These are phyloP conservation scores for Drosophila anomalata DNA, from an alignment of 2,888 invertebrate species.

Conservation along the genomic window DNA sequence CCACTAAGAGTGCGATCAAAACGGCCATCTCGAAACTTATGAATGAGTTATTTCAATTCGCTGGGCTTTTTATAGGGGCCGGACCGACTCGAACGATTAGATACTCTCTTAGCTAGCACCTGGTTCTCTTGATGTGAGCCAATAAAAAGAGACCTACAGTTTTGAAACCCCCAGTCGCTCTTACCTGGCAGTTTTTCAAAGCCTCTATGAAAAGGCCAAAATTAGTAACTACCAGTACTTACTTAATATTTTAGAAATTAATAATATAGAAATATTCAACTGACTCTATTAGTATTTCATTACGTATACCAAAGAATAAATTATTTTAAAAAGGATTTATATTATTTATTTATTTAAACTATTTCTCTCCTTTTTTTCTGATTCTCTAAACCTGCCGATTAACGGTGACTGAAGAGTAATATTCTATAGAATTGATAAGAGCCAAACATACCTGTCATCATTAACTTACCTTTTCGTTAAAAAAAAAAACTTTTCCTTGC, in stretches of 20 bases:
- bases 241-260: too few relatives aligned
- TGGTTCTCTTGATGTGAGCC: constrained; percentile 1
- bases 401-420: background rate
- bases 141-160: background rate
- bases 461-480: background rate
- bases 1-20: constrained; percentile 24
- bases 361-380: background rate
- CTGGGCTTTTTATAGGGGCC: constrained; percentile 17
- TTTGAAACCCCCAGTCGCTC: background rate
- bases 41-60: fast-evolving
- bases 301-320: too few relatives aligned
- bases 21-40: constrained; percentile 20
- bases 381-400: too few relatives aligned
- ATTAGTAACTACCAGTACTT: too few relatives aligned
- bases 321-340: too few relatives aligned
- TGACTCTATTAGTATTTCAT: too few relatives aligned
- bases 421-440: background rate
- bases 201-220: too few relatives aligned
- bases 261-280: too few relatives aligned
- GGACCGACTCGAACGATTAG: background rate
- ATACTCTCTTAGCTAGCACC: constrained; percentile 7
- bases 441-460: background rate
- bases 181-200: background rate
- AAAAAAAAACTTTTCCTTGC: background rate
- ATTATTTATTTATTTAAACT: too few relatives aligned